Percentiles rank a stretch among this genome's conserved stretches.
phyloP scores from a whole-genome alignment of 2,113 vertebrate species.

The Sebastes schlegelii region DNA sequence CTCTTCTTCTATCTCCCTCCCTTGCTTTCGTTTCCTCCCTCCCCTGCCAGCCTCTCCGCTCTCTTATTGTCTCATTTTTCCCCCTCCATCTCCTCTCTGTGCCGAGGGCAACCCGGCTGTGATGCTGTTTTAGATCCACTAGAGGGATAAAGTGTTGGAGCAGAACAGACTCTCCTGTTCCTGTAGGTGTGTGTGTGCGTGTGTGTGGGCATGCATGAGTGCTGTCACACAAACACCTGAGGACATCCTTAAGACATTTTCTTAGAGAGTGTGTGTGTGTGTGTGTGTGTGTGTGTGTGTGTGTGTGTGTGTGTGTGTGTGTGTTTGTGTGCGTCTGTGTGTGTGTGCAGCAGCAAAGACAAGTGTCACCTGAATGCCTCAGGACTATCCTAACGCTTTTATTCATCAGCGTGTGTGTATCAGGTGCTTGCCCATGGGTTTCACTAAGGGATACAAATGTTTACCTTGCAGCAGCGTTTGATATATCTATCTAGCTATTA shows the following conservation, averaged over 20 bases:
- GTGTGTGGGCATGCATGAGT: neutral
- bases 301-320: neutral
- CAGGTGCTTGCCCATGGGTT: constrained; percentile 50
- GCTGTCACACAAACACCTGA: constrained; percentile 40
- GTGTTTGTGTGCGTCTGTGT: neutral
- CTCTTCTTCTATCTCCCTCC: constrained; percentile 39
- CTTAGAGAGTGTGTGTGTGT: no score
- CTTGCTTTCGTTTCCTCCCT: constrained; percentile 49
- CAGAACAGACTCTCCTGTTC: constrained; percentile 28
- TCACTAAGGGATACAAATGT: constrained; percentile 20
- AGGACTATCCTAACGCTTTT: constrained; percentile 26
- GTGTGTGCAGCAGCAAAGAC: neutral
- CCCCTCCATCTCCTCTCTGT: constrained; percentile 28
- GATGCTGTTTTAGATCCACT: constrained; percentile 49
- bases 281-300: constrained; percentile 13
- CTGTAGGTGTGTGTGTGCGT: neutral
- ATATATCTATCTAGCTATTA: neutral
- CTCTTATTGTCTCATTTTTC: constrained; percentile 28
- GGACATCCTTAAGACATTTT: constrained; percentile 32
- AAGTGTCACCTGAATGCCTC: constrained; percentile 54
- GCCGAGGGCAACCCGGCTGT: constrained; percentile 50
- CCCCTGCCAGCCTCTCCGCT: neutral
- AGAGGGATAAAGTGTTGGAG: constrained; percentile 37
- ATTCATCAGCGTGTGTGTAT: constrained; percentile 21
- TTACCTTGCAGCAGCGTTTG: constrained; percentile 26